Evolutionary conservation across 2,113 vertebrate genomes (phyloP).

Genomic region (Acrocephalus kingi): DNA sequence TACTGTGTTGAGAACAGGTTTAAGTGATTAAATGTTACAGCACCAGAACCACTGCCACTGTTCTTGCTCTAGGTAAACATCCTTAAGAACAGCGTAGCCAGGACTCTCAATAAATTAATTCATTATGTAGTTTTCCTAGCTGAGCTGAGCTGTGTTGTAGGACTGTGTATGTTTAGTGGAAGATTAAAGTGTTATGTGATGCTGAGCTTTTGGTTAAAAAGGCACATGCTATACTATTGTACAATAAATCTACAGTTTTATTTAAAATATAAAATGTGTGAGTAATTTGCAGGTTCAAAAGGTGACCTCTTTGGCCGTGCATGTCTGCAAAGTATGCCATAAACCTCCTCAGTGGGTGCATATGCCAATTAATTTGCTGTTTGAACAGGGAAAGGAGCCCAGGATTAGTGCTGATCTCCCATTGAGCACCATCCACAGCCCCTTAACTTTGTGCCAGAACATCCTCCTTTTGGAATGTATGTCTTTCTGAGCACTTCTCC

Average conservation of each 20-base stretch:
- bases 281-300: constrained; percentile 21
- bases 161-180: constrained; percentile 31
- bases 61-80: not conserved
- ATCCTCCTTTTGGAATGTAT: not conserved
- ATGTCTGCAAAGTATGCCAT: not conserved
- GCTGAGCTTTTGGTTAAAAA: constrained; percentile 49
- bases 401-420: not conserved
- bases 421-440: not conserved
- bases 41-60: constrained; percentile 19
- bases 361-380: not conserved
- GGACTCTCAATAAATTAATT: not conserved
- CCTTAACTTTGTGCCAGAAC: not conserved
- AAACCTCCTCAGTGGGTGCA: not conserved
- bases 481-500: not conserved
- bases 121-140: not conserved
- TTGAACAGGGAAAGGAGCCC: not conserved
- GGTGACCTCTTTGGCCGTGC: not conserved
- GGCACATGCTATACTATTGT: constrained; percentile 28
- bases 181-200: constrained; percentile 36
- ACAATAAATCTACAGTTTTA: constrained; percentile 51
- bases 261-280: constrained; percentile 36
- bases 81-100: not conserved
- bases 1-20: constrained; percentile 28
- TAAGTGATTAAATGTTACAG: not conserved
- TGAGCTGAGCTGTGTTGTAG: constrained; percentile 23